A percentile compares a stretch with the other conserved stretches of the same genome.
Evolutionary conservation across 2,888 invertebrate genomes (phyloP).

Genomic region (Resseliella maxima): DNA sequence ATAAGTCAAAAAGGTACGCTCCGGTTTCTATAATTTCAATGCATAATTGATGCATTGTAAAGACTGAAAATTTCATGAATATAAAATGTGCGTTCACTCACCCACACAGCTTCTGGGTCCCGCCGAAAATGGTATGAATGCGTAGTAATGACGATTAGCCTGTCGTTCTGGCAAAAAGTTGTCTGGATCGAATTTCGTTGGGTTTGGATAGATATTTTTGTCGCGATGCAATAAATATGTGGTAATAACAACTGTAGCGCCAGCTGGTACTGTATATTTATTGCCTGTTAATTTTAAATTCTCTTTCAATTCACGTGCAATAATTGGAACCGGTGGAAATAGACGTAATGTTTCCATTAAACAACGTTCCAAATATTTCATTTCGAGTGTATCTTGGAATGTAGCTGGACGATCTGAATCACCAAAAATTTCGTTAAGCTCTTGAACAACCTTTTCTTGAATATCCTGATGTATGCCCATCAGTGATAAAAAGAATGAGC

Average conservation of each 20-base stretch:
- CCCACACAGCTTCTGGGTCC: conserved; percentile 85
- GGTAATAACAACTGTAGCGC: conserved; percentile 76
- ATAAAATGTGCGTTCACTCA: conserved; percentile 66
- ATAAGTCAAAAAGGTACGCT: neutral
- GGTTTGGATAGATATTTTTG: conserved; percentile 79
- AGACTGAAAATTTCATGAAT: neutral
- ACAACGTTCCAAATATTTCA: conserved; percentile 86
- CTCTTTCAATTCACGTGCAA: conserved; percentile 78
- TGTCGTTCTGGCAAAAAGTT: conserved; percentile 85
- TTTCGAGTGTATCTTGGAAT: conserved; percentile 84
- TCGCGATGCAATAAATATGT: conserved; percentile 79
- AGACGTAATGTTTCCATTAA: conserved; percentile 83
- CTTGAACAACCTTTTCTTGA: conserved; percentile 78
- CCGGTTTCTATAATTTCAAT: neutral
- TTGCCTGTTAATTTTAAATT: conserved; percentile 78
- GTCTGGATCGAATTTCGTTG: conserved; percentile 83
- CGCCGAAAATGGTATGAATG: conserved; percentile 85
- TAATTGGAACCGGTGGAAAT: conserved; percentile 82
- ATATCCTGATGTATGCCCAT: conserved; percentile 80
- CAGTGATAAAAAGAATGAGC: conserved; percentile 82
- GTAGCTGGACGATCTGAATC: conserved; percentile 81
- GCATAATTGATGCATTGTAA: conserved; percentile 22
- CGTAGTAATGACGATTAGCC: conserved; percentile 82
- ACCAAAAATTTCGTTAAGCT: conserved; percentile 80
- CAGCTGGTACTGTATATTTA: conserved; percentile 76